Evolutionary conservation across 64 coral and sea anemone species (phyloP), one percentile per base, ranked within the genome.

Genomic region (Montipora capricornis): DNA sequence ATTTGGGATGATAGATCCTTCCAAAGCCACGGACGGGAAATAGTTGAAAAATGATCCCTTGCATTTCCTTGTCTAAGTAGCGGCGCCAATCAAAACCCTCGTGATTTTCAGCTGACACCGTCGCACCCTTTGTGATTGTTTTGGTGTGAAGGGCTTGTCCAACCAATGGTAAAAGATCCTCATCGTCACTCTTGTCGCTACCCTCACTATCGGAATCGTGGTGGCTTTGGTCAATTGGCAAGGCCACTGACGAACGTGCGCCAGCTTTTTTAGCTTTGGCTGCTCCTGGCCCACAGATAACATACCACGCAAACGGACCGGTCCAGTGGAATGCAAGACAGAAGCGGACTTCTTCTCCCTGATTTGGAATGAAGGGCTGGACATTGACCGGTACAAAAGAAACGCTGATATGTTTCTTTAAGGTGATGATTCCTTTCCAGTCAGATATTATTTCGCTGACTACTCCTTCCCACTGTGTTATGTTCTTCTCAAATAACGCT

Each of bases 331-430:
- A 96, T 6, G 90, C 90, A 9, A 96, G 80, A 57, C 91, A 96
- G 50, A 96, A 96, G 15, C 13, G 13, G 14, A 96, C 95, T 52
- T 61, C 69, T 4, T 93, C 95, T 49, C 95, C 95, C 19, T 88
- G 45, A 49, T 87, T 83, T 66, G 95, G 95, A 79, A 93, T 96
- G 5, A 66, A 61, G 26, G 90, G 90, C 24, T 73, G 61, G 8
- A 96, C 91, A 55, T 96, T 93, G 22, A 93, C 17, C 37, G 95
- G 95, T 49, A 93, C 87, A 93, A 96, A 96, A 20, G 90, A 50
- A 8, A 96, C 87, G n/a, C 2, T 79, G 6, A 96, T 93, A 75
- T 86, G 52, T 0, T 85, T 82, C 71, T 96, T 96, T 2, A 96
- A 85, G 12, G 58, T 84, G 13, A 96, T 96, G 44, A 45, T 70